Evolutionary conservation across 2,797 vertebrate genomes (phyloP), one percentile per base, ranked within the genome.

Genomic region (Steatocranus sp.): DNA sequence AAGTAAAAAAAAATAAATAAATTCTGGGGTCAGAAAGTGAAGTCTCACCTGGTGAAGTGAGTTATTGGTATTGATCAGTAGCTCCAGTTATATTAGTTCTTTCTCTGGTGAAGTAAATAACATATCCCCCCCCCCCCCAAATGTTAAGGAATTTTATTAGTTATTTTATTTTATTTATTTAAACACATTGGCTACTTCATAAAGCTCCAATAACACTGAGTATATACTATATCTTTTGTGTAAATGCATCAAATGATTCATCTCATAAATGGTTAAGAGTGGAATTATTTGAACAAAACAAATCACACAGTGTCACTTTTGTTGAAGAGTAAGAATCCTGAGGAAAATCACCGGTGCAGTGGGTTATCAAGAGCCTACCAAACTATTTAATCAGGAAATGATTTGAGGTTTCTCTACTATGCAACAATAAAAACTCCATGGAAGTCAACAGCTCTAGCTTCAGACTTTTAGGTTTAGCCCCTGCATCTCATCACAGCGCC

Each of bases 21-120:
- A 46, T n/a, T 18, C 41, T 27, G 25, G 30, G 76, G 53, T 81
- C 81, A 85, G 54, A 78, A 68, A 82, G 56, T 79, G 49, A 87
- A 83, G 80, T 84, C 48, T n/a, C 66, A 89, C 78, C 74, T 54
- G 49, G 56, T 83, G 56, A 78, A 88, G 80, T 61, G 70, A 79
- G 74, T 84, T 87, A 88, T 87, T 87, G 75, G 54, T 91, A 90
- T 91, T 56, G 92, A 89, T 89, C 79, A 68, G 70, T 7, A 63
- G 32, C 9, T 32, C 12, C 75, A 75, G 75, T 68, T 89, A 46
- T 41, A 68, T 73, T 48, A 73, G 6, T 73, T 73, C 41, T 73
- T 73, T 11, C 25, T 48, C 66, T 70, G 20, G 20, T 46, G 41
- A 17, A 73, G 17, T 73, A 48, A 73, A 73, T 8, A 48, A 30